phyloP scores from a whole-genome alignment of 2,888 invertebrate genomes.

The Meghimatium bilineatum region DNA sequence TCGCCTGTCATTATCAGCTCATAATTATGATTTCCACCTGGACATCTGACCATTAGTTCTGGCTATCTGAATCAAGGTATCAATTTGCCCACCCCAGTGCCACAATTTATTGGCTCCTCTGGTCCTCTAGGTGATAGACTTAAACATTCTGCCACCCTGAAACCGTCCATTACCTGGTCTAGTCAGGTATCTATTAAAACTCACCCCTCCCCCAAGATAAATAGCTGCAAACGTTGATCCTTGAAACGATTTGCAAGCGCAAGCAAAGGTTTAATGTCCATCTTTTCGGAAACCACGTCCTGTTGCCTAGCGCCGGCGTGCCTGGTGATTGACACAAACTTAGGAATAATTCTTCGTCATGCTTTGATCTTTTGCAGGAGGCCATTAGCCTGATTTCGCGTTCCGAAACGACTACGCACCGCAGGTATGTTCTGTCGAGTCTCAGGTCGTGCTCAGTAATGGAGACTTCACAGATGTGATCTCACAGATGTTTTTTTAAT shows the following conservation, averaged over 20 bases:
- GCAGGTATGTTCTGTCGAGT: constrained; percentile 7
- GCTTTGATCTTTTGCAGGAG: constrained; percentile 25
- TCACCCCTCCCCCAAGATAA: constrained; percentile 3
- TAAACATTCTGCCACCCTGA: background rate
- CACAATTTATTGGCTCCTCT: constrained; percentile 6
- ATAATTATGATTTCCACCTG: constrained; percentile 15
- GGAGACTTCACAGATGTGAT: too few species aligned
- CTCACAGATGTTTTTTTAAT: too few species aligned
- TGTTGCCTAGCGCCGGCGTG: background rate
- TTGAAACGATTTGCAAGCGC: background rate
- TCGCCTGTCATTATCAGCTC: constrained; percentile 26
- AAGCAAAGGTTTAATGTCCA: constrained; percentile 20
- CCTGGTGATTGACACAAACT: constrained; percentile 22
- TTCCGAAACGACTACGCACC: constrained; percentile 22
- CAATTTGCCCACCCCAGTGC: constrained; percentile 20
- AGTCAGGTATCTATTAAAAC: background rate
- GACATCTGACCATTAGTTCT: background rate
- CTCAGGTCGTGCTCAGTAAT: too few species aligned
- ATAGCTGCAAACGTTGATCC: constrained; percentile 16
- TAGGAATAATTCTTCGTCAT: background rate
- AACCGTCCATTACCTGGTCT: background rate
- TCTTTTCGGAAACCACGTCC: background rate
- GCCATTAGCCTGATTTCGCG: constrained; percentile 34
- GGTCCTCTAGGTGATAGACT: background rate
- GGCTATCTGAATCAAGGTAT: background rate